Percentiles rank a stretch among this genome's conserved stretches.
Conservation (phyloP, 2,113 vertebrate species). For the Phyllostomus discolor region DNA sequence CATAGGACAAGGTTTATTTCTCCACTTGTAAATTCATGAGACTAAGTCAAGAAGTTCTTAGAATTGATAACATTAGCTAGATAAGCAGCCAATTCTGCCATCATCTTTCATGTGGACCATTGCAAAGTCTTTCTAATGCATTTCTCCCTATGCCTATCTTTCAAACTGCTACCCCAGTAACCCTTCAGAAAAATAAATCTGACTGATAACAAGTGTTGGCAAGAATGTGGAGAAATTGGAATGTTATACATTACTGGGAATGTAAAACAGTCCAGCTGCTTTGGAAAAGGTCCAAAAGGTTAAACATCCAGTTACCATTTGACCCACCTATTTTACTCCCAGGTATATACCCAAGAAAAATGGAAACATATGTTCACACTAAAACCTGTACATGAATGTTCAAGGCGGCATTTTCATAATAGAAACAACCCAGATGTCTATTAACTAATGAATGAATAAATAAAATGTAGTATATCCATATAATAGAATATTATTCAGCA, state of each 20-base stretch:
- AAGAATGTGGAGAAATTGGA: neutral
- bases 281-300: neutral
- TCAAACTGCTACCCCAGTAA: neutral
- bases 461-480: neutral
- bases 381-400: neutral
- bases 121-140: neutral
- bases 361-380: neutral
- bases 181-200: neutral
- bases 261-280: neutral
- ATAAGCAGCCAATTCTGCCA: neutral
- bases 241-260: neutral
- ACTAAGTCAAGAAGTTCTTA: neutral
- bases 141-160: neutral
- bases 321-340: neutral
- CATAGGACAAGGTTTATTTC: neutral
- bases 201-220: neutral
- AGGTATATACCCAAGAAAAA: neutral
- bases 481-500: neutral
- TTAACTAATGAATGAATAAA: neutral
- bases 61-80: neutral
- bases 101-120: neutral
- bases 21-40: neutral
- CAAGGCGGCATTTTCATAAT: neutral
- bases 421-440: neutral
- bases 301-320: neutral